A percentile compares a stretch with the other conserved stretches of the same genome.
These are phyloP conservation scores for Cotesia typhae DNA, from an alignment of 1,140 invertebrate species.

Conservation along the genomic window DNA sequence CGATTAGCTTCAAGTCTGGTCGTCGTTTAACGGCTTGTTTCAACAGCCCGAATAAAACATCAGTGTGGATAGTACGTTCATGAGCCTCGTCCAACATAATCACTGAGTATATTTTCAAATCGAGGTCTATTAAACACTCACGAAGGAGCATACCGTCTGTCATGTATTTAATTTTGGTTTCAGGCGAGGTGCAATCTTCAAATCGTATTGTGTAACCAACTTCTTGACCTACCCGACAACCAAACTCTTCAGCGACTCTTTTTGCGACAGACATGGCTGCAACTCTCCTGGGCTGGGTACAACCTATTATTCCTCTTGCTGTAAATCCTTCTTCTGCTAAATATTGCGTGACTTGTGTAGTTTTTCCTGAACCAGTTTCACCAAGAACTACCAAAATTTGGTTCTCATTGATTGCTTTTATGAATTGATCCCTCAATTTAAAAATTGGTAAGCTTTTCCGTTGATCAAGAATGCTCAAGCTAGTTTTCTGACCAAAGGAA, in stretches of 20 bases:
- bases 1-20: conserved; percentile 96
- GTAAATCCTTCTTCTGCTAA: conserved; percentile 94
- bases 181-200: conserved; percentile 98
- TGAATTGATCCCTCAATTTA: conserved; percentile 92
- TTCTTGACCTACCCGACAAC: conserved; percentile 95
- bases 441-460: conserved; percentile 95
- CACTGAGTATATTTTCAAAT: conserved; percentile 91
- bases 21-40: conserved; percentile 91
- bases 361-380: conserved; percentile 99
- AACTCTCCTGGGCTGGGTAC: conserved; percentile 92
- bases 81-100: conserved; percentile 99
- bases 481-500: conserved; percentile 97
- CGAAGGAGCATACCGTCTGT: conserved; percentile 98
- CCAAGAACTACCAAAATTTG: conserved; percentile 99
- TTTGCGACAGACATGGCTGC: conserved; percentile 99
- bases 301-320: conserved; percentile 93
- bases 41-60: conserved; percentile 94
- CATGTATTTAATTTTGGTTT: conserved; percentile 99
- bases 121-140: conserved; percentile 96
- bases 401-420: conserved; percentile 96
- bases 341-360: conserved; percentile 99
- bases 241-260: conserved; percentile 97
- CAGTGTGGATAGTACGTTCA: conserved; percentile 97
- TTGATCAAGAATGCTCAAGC: conserved; percentile 94
- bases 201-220: conserved; percentile 99